Conservation (phyloP, 2,888 invertebrate genomes). For the Saturnia japonica region DNA sequence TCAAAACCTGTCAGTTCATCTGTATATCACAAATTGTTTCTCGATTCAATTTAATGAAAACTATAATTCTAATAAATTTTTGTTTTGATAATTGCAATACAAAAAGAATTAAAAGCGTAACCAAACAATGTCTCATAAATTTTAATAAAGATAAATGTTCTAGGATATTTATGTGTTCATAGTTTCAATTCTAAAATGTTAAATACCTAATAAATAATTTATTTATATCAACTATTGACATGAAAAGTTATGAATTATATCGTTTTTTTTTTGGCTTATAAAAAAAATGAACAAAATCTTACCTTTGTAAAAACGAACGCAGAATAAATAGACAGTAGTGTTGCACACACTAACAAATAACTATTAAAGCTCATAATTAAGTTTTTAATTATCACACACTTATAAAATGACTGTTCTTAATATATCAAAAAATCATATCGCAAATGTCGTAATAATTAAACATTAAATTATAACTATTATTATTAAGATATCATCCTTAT, state of each 20-base stretch:
- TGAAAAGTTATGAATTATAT: neutral
- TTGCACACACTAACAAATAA: neutral
- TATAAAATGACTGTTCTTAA: neutral
- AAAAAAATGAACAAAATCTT: neutral
- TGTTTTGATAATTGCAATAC: neutral
- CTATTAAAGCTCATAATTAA: neutral
- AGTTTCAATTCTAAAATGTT: neutral
- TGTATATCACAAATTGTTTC: neutral
- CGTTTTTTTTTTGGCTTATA: too few species aligned
- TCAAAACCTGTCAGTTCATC: neutral
- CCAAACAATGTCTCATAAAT: neutral
- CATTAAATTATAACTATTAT: too few species aligned
- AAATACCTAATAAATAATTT: neutral
- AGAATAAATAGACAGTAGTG: slow-evolving; percentile 1
- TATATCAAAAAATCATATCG: neutral
- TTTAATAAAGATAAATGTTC: neutral
- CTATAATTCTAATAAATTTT: neutral
- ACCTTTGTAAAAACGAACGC: slow-evolving; percentile 7
- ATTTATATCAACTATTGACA: neutral
- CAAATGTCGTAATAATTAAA: neutral
- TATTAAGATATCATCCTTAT: too few species aligned
- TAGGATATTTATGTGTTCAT: neutral
- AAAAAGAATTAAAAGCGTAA: neutral
- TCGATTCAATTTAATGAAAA: neutral
- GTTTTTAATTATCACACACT: neutral